Percentiles rank a stretch among this genome's conserved stretches.
These are phyloP conservation scores for Drosophila ercepeae DNA, from an alignment of 1,140 invertebrate species.

Conservation along the genomic window DNA sequence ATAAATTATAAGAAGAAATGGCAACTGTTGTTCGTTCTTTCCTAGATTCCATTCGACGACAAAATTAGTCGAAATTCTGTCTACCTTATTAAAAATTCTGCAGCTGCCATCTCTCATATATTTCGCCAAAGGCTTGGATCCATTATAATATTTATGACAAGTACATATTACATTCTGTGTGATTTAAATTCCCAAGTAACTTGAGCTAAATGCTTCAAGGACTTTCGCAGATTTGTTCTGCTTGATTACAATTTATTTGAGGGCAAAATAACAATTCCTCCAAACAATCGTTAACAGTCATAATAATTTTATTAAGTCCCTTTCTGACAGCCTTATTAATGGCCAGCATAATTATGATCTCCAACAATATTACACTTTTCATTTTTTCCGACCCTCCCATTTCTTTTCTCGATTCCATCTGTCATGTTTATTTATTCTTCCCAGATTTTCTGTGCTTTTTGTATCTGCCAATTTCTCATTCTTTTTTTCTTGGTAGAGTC, in stretches of 20 bases:
- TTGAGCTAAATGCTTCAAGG: not conserved
- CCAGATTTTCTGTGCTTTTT: conserved; percentile 30
- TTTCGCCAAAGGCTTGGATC: conserved; percentile 2
- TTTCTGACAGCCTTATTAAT: conserved; percentile 23
- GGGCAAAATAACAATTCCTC: not conserved
- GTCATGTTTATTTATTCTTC: conserved; percentile 70
- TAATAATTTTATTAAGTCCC: not conserved
- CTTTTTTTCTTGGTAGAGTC: conserved; percentile 22
- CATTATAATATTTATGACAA: conserved; percentile 2
- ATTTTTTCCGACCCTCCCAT: conserved; percentile 29
- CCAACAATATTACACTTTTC: conserved; percentile 45
- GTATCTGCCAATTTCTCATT: conserved; percentile 10
- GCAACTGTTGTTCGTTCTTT: conserved; percentile 32
- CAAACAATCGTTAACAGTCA: not conserved
- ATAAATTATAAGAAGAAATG: conserved; percentile 66
- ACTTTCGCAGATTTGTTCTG: not conserved
- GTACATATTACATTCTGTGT: not conserved
- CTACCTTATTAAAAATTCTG: conserved; percentile 48
- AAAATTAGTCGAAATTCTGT: conserved; percentile 23
- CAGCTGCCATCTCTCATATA: conserved; percentile 45
- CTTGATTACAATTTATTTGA: not conserved
- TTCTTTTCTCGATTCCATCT: conserved; percentile 42
- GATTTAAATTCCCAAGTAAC: not conserved
- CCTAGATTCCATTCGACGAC: not conserved
- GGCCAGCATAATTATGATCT: conserved; percentile 43